Percentiles rank a stretch among this genome's conserved stretches.
These are phyloP conservation scores for Ctenoplectra terminalis DNA, from an alignment of 1,140 invertebrate species.

Conservation along the genomic window DNA sequence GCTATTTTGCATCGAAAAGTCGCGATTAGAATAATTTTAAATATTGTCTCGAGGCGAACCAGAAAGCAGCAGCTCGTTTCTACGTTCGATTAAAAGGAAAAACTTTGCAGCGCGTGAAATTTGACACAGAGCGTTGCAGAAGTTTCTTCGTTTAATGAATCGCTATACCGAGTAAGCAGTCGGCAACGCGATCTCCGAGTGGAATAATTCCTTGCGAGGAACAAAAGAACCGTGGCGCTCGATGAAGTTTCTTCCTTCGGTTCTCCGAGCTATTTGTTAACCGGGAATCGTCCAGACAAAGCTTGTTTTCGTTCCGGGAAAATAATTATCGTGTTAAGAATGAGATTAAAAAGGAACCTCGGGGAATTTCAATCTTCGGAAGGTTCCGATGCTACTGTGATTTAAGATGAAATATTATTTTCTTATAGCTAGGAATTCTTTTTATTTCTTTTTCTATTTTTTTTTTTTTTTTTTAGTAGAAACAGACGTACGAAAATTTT, in stretches of 20 bases:
- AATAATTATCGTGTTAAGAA: neutral
- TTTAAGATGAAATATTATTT: too few relatives aligned
- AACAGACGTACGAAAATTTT: too few relatives aligned
- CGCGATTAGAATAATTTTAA: neutral
- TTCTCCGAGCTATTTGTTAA: neutral
- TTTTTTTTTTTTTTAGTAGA: too few relatives aligned
- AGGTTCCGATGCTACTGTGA: too few relatives aligned
- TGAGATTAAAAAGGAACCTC: neutral
- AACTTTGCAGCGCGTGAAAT: neutral
- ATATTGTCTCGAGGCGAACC: neutral
- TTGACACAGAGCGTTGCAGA: neutral
- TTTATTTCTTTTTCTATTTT: too few relatives aligned
- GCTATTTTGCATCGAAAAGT: neutral
- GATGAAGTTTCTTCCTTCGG: neutral
- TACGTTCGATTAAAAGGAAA: too few relatives aligned
- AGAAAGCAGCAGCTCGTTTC: neutral
- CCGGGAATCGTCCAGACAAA: neutral
- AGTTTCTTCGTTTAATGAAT: neutral
- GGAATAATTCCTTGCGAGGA: neutral
- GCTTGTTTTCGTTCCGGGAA: slow-evolving; percentile 10
- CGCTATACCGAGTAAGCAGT: neutral
- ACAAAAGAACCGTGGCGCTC: neutral
- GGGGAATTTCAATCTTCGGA: neutral
- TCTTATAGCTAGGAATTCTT: too few relatives aligned
- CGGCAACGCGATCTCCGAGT: neutral